These are phyloP conservation scores for Hyppa rectilinea DNA, from an alignment of 2,888 invertebrate genomes.

Conservation along the genomic window DNA sequence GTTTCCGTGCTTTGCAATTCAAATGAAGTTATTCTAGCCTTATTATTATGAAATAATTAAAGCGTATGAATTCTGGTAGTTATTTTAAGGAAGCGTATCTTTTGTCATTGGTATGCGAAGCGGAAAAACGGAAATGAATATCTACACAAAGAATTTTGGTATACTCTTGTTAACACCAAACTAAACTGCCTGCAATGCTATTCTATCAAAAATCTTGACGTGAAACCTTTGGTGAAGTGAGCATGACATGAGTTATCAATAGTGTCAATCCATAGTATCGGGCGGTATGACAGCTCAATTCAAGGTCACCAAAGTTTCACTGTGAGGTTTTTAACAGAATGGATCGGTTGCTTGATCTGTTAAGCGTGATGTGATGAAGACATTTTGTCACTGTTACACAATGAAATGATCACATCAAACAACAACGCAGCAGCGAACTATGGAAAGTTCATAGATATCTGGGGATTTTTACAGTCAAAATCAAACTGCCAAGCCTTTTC, in stretches of 20 bases:
- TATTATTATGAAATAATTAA: conserved; percentile 16
- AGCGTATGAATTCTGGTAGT: conserved; percentile 12
- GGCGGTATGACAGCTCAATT: no score
- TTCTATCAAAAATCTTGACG: no score
- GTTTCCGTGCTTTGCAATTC: conserved; percentile 30
- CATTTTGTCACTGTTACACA: no score
- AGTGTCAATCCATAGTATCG: no score
- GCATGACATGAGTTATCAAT: no score
- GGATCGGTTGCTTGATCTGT: no score
- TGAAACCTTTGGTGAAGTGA: no score
- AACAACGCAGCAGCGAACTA: neutral
- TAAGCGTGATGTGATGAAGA: no score
- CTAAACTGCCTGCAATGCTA: neutral
- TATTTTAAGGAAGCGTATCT: neutral
- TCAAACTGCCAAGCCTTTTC: neutral
- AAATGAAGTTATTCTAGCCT: conserved; percentile 29
- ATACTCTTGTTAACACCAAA: conserved; percentile 1
- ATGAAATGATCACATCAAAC: neutral
- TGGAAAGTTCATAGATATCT: no score
- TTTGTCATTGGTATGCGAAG: no score
- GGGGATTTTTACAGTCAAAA: neutral
- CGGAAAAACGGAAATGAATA: neutral
- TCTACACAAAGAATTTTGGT: neutral
- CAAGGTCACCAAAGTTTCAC: no score
- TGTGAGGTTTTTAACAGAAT: no score